A percentile compares a stretch with the other conserved stretches of the same genome.
These are phyloP conservation scores for Apoderus coryli DNA, from an alignment of 2,888 invertebrate genomes.

Conservation along the genomic window DNA sequence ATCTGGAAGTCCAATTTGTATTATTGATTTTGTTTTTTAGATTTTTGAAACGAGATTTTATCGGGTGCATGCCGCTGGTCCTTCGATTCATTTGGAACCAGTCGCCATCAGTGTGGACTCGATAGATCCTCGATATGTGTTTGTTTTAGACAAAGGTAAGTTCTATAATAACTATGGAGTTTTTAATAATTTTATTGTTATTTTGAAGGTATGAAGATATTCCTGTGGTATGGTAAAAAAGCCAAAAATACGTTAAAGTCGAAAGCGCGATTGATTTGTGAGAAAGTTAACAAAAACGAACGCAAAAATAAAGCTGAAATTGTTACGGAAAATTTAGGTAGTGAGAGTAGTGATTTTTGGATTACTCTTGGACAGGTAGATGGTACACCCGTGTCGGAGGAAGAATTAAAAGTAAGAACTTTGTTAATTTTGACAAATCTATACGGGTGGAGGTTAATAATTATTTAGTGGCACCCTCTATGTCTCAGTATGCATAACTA, in stretches of 20 bases:
- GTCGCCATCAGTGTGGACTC: conserved; percentile 56
- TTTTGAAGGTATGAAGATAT: conserved; percentile 57
- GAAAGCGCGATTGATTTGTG: conserved; percentile 80
- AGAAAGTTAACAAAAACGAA: conserved; percentile 98
- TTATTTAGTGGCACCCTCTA: no score
- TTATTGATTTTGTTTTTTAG: conserved; percentile 35
- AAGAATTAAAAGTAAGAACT: conserved; percentile 28
- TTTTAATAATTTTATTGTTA: no score
- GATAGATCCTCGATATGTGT: conserved; percentile 84
- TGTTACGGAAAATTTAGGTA: conserved; percentile 64
- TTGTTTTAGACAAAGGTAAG: conserved; percentile 76
- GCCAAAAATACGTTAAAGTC: conserved; percentile 82
- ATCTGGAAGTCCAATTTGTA: not conserved
- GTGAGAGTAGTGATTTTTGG: conserved; percentile 81
- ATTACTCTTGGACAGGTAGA: conserved; percentile 45
- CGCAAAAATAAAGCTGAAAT: conserved; percentile 90
- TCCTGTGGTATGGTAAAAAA: conserved; percentile 80
- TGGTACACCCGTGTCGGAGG: conserved; percentile 36
- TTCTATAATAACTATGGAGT: not conserved
- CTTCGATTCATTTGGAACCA: conserved; percentile 78
- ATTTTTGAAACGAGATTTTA: conserved; percentile 73
- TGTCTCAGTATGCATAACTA: no score
- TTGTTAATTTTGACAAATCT: conserved; percentile 1
- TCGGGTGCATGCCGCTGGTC: conserved; percentile 77
- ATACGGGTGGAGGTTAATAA: no score